Base-by-base conservation (phyloP, 1,140 invertebrate genomes). In the Phocides pigmalion region DNA sequence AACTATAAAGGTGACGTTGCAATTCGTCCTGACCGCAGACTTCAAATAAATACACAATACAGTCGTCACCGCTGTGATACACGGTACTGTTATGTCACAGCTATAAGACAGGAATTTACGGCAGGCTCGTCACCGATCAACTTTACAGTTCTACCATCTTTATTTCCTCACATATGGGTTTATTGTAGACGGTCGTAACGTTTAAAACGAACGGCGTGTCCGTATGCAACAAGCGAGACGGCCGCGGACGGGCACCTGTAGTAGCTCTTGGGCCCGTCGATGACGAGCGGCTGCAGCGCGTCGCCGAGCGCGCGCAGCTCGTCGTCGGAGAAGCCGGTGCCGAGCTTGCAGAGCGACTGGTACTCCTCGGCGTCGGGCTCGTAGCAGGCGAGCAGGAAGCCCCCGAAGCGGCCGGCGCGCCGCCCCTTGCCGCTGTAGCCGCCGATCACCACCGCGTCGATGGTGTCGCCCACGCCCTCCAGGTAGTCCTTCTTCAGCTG, bases 241-340 rank as follows among this genome's bases (percentile, higher is more conserved):
- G n/a, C n/a, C n/a, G n/a, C n/a, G n/a, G n/a, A n/a, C 22, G 11
- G 17, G 5, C 11, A 89, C 87, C 82, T 93, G 81, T 98, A 99
- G 85, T 99, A 99, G 0, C 95, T 93, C 81, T 96, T 97, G 0
- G 97, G 94, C 12, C 61, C 67, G 0, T 93, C 79, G 49, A 98
- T 95, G 3, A 97, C 82, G 70, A 97, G 95, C 5, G 95, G 90
- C 68, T 97, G 95, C 3, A 99, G 94, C 65, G 95, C 94, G 87
- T 95, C 94, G 0, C 95, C 94, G 82, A 98, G 96, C 8, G 92
- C 93, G 46, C 95, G 93, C 12, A 99, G 92, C 81, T 97, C 95
- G 61, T 99, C 98, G 90, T 99, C 99, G 62, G 94, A 96, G 85
- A 99, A 99, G 50, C 99, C 99, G 46, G 99, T 99, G 53, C 99